These are phyloP conservation scores for Craseonycteris thonglongyai DNA, from an alignment of 2,113 vertebrate genomes.

Conservation along the genomic window DNA sequence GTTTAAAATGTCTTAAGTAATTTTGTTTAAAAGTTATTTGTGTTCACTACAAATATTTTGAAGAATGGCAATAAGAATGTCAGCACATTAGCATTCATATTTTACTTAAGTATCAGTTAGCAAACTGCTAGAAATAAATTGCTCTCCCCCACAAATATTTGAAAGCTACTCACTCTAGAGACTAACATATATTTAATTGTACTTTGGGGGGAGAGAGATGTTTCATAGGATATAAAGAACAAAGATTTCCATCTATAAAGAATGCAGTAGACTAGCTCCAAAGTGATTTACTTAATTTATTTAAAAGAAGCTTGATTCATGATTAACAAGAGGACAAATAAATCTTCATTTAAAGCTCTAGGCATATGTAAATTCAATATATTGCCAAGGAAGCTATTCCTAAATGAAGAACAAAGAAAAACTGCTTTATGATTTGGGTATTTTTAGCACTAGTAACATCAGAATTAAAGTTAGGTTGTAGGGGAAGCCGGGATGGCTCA, in stretches of 20 bases:
- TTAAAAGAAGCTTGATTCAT: constrained; percentile 75
- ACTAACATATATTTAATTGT: constrained; percentile 72
- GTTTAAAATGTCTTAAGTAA: constrained; percentile 43
- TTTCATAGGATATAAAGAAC: constrained; percentile 67
- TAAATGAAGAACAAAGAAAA: constrained; percentile 51
- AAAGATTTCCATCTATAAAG: constrained; percentile 76
- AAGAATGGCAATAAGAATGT: constrained; percentile 37
- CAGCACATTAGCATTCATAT: constrained; percentile 68
- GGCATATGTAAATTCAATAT: constrained; percentile 60
- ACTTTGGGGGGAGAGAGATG: constrained; percentile 64
- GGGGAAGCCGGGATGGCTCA: too few relatives aligned
- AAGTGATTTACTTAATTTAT: constrained; percentile 80
- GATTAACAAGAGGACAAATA: constrained; percentile 76
- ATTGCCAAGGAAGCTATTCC: constrained; percentile 42
- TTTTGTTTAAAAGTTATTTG: constrained; percentile 54
- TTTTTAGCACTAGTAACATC: not conserved
- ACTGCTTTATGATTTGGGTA: not conserved
- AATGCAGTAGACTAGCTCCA: constrained; percentile 63
- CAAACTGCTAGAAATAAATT: constrained; percentile 63
- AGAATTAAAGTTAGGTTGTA: not conserved
- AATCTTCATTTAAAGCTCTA: constrained; percentile 78
- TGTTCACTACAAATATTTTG: constrained; percentile 62
- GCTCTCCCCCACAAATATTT: constrained; percentile 43
- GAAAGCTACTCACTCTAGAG: constrained; percentile 56
- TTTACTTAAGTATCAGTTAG: constrained; percentile 67